phyloP scores from a whole-genome alignment of 2,113 vertebrate genomes.

The Laterallus jamaicensis region DNA sequence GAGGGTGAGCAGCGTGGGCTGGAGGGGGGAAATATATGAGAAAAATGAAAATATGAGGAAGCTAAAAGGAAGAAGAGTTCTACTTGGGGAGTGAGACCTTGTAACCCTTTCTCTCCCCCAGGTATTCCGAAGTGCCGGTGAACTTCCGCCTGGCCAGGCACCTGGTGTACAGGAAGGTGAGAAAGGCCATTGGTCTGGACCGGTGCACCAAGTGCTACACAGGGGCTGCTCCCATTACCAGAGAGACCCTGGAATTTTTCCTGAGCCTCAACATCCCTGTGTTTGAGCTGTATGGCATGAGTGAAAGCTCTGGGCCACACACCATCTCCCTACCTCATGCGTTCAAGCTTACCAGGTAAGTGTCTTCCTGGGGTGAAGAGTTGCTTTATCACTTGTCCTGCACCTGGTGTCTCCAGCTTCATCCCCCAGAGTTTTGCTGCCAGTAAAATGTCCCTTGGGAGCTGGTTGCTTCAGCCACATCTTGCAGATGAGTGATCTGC shows the following conservation, averaged over 20 bases:
- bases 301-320: slow-evolving; percentile 89
- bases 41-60: not conserved
- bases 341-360: slow-evolving; percentile 84
- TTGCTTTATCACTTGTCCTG: not conserved
- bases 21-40: not conserved
- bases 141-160: slow-evolving; percentile 85
- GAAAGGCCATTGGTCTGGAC: slow-evolving; percentile 85
- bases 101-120: accelerated
- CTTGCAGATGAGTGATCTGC: not conserved
- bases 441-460: not conserved
- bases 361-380: accelerated
- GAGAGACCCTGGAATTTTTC: slow-evolving; percentile 90
- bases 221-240: slow-evolving; percentile 86
- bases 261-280: slow-evolving; percentile 90
- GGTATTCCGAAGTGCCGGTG: slow-evolving; percentile 40
- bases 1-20: not conserved
- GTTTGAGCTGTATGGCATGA: slow-evolving; percentile 92
- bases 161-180: slow-evolving; percentile 87
- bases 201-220: slow-evolving; percentile 85
- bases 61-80: not conserved
- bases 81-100: accelerated
- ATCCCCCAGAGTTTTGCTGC: not conserved
- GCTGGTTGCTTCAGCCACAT: not conserved
- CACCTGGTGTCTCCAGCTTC: not conserved
- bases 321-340: slow-evolving; percentile 61